Evolutionary conservation across 2,888 invertebrate species (phyloP), one percentile per base, ranked within the genome.

Genomic region (Phalangium opilio): DNA sequence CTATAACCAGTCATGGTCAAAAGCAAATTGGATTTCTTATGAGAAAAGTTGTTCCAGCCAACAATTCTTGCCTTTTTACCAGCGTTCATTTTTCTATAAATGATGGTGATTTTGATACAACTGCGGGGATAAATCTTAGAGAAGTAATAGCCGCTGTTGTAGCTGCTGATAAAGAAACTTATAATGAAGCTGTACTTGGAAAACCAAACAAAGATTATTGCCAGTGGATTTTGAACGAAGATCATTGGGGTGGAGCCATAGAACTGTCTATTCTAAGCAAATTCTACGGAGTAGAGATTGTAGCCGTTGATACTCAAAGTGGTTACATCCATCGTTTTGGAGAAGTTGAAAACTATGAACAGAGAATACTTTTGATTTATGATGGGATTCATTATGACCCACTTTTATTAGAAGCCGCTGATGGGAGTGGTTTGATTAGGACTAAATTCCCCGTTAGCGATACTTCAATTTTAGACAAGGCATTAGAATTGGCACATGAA

Each of bases 371-470:
- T 62, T 70, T 95, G 4, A 73, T 93, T 44, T 95, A 91, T 64
- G 91, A 93, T 67, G 93, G 93, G 15, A 87, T 93, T 44, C 95
- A 95, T 67, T 95, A 95, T 63, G 95, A 95, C 68, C 89, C 93
- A 0, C 68, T 95, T 11, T 84, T 83, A 62, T 73, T 89, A 68
- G 90, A 91, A 68, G 77, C 82, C 3, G 69, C 75, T 32, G 75
- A 78, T 40, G 21, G 41, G 8, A 41, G 45, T 54, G 76, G 75
- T 44, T 15, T 73, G 40, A 79, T 78, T 17, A 75, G 81, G 66
- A 89, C 89, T 3, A 76, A 85, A 51, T 91, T 91, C 63, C 78
- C 81, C 0, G 72, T 77, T 0, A 75, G 77, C 57, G 83, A 90
- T 62, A 70, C 77, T 54, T 70, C 70, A 12, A 74, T 87, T 15